Conservation (phyloP, 2,888 invertebrate genomes). For the Diarsia dahlii region DNA sequence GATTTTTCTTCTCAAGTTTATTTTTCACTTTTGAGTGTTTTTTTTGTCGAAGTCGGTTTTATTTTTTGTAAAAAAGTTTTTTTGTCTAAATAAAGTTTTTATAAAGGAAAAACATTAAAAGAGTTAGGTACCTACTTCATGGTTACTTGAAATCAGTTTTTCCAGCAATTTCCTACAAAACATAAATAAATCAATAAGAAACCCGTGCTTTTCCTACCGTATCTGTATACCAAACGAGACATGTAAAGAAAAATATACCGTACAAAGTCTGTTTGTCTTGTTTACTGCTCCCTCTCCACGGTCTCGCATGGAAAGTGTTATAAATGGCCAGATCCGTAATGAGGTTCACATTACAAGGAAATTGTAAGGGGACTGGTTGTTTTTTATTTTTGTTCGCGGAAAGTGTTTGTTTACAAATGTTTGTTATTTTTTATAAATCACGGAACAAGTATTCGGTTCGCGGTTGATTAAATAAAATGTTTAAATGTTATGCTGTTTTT, state of each 20-base stretch:
- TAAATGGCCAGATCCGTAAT: slow-evolving; percentile 57
- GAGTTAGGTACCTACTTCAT: neutral
- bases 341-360: slow-evolving; percentile 54
- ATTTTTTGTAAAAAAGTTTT: no score
- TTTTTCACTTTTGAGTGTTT: no score
- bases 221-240: slow-evolving; percentile 14
- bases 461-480: neutral
- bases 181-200: slow-evolving; percentile 1
- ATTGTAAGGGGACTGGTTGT: slow-evolving; percentile 37
- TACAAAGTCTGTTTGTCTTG: slow-evolving; percentile 23
- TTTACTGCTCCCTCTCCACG: slow-evolving; percentile 24
- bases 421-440: slow-evolving; percentile 4
- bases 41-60: no score
- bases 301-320: slow-evolving; percentile 43
- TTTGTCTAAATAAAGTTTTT: neutral
- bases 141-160: neutral
- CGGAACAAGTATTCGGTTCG: neutral
- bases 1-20: no score
- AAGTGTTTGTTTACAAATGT: slow-evolving; percentile 36
- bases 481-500: neutral
- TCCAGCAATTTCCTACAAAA: neutral
- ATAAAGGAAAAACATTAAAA: neutral
- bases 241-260: slow-evolving; percentile 11
- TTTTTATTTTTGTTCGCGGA: slow-evolving; percentile 46
- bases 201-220: neutral